These are phyloP conservation scores for Drosophila tristis DNA, from an alignment of 1,140 invertebrate species.

Conservation along the genomic window DNA sequence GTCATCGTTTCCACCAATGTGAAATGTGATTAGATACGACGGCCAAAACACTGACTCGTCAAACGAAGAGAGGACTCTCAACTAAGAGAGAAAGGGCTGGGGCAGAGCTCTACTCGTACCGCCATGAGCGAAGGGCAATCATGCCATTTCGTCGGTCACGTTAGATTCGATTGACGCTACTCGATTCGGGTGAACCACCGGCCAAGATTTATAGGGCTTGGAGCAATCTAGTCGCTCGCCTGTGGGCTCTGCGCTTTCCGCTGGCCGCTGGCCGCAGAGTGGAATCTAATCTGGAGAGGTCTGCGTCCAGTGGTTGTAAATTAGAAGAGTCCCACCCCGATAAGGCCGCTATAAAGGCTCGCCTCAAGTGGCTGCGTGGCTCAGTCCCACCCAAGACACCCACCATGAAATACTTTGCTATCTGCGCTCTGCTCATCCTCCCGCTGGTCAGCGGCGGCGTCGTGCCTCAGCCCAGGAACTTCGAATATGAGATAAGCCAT, in stretches of 20 bases:
- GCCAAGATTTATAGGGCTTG: slow-evolving; percentile 37
- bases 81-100: not conserved
- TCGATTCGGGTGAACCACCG: slow-evolving; percentile 35
- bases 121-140: not conserved
- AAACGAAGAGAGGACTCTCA: not conserved
- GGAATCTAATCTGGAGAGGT: slow-evolving; percentile 38
- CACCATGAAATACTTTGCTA: slow-evolving; percentile 60
- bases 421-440: slow-evolving; percentile 56
- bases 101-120: too few relatives aligned
- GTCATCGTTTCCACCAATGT: too few relatives aligned
- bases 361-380: slow-evolving; percentile 12
- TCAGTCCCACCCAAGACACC: slow-evolving; percentile 30
- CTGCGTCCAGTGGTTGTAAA: slow-evolving; percentile 23
- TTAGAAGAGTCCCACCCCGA: slow-evolving; percentile 5
- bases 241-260: slow-evolving; percentile 1
- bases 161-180: slow-evolving; percentile 4
- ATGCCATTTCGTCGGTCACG: not conserved
- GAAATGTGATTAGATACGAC: slow-evolving; percentile 7
- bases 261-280: not conserved
- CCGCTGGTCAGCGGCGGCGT: slow-evolving; percentile 62
- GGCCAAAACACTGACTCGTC: too few relatives aligned
- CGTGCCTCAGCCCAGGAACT: slow-evolving; percentile 14
- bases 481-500: slow-evolving; percentile 35
- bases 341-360: slow-evolving; percentile 47
- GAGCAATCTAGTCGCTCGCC: not conserved